Conservation (phyloP, 2,113 vertebrate genomes). For the Thinocorus orbignyianus region DNA sequence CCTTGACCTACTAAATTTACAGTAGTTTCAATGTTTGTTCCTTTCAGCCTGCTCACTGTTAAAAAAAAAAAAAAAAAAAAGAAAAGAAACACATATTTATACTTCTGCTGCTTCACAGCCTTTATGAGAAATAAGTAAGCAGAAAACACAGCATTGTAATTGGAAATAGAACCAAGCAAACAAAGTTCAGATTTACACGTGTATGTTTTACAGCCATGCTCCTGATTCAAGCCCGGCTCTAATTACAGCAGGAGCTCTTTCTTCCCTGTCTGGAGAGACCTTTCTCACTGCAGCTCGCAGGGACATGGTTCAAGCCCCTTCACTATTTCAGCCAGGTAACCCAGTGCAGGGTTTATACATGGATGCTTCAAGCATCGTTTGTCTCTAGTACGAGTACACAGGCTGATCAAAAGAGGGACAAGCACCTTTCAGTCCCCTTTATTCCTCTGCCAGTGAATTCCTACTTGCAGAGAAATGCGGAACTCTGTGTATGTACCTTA, state of each 20-base stretch:
- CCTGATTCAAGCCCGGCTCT: not conserved
- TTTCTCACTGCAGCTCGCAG: not conserved
- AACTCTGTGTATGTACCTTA: not conserved
- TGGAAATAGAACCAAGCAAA: not conserved
- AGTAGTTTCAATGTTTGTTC: slow-evolving; percentile 36
- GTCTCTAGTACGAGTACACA: not conserved
- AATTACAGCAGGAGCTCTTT: not conserved
- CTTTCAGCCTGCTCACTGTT: not conserved
- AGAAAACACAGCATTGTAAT: not conserved
- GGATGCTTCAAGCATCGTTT: not conserved
- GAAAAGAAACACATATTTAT: not conserved
- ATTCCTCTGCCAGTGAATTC: not conserved
- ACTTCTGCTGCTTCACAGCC: not conserved
- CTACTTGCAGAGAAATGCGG: not conserved
- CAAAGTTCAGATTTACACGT: not conserved
- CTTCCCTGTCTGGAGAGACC: not conserved
- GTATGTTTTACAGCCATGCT: not conserved
- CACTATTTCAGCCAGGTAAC: not conserved
- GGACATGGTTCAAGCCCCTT: not conserved
- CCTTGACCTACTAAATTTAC: slow-evolving; percentile 66
- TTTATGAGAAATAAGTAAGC: not conserved
- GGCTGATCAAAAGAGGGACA: not conserved
- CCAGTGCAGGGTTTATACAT: not conserved
- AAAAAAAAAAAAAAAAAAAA: not conserved
- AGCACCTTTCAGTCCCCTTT: not conserved